Conservation (phyloP, 2,797 vertebrate genomes). For the Manis pentadactyla region DNA sequence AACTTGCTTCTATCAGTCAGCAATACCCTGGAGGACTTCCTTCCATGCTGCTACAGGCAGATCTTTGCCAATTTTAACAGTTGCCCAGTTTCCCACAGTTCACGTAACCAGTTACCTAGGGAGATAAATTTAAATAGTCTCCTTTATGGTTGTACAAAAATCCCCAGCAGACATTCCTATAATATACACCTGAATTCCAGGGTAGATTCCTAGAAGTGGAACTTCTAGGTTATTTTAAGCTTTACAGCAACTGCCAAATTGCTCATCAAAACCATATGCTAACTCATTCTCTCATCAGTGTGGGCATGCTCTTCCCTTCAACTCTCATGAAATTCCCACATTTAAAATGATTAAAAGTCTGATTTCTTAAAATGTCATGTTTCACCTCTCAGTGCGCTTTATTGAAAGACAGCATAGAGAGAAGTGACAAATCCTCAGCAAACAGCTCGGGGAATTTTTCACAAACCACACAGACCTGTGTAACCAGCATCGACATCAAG, state of each 20-base stretch:
- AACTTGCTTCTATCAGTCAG: background rate
- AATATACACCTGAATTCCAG: background rate
- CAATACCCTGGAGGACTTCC: fast-evolving
- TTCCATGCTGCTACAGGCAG: fast-evolving
- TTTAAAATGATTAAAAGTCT: background rate
- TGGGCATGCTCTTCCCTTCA: background rate
- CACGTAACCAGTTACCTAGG: background rate
- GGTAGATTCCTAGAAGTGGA: background rate
- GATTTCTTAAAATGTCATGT: background rate
- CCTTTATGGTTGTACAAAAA: background rate
- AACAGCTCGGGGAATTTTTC: background rate
- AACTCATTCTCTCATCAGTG: background rate
- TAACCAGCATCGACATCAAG: background rate
- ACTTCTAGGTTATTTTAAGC: background rate
- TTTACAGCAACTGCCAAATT: background rate
- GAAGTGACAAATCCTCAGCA: background rate
- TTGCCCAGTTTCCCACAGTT: background rate
- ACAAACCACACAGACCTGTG: background rate
- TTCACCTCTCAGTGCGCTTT: background rate
- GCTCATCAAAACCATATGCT: background rate
- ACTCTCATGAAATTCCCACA: background rate
- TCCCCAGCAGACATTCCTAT: background rate
- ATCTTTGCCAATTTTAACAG: background rate
- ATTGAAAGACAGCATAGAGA: background rate
- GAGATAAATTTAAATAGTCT: background rate